Evolutionary conservation across 2,797 vertebrate genomes (phyloP).

Genomic region (Typhlichthys eigenmanni): DNA sequence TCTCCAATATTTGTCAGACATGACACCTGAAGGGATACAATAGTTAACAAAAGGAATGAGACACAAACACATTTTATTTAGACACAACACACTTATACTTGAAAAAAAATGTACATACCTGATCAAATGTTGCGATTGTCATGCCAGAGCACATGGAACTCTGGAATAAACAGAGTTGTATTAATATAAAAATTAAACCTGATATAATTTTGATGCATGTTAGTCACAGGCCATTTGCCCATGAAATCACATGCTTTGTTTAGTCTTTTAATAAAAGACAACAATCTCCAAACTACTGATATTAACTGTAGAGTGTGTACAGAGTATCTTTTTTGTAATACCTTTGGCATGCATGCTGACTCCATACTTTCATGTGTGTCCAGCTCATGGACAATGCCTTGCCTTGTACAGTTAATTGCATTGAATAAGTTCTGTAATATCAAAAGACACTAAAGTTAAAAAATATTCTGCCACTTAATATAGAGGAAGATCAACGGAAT

Average conservation of each 20-base stretch:
- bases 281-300: too few species aligned
- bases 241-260: too few species aligned
- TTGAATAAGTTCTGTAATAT: constrained; percentile 64
- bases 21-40: constrained; percentile 40
- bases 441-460: background rate
- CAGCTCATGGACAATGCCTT: constrained; percentile 50
- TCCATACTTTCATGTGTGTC: constrained; percentile 46
- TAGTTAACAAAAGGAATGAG: background rate
- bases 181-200: background rate
- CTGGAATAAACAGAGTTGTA: constrained; percentile 5
- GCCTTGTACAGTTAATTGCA: constrained; percentile 65
- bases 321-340: constrained; percentile 18
- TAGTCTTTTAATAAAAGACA: too few species aligned
- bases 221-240: background rate
- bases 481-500: too few species aligned
- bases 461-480: too few species aligned
- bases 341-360: constrained; percentile 63
- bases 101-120: constrained; percentile 44
- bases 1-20: constrained; percentile 64
- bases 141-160: constrained; percentile 59
- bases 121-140: constrained; percentile 43
- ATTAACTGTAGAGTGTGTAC: background rate
- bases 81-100: too few species aligned
- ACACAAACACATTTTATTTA: too few species aligned
- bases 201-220: background rate